Evolutionary conservation across 2,113 vertebrate genomes (phyloP).

Genomic region (Addax nasomaculatus): DNA sequence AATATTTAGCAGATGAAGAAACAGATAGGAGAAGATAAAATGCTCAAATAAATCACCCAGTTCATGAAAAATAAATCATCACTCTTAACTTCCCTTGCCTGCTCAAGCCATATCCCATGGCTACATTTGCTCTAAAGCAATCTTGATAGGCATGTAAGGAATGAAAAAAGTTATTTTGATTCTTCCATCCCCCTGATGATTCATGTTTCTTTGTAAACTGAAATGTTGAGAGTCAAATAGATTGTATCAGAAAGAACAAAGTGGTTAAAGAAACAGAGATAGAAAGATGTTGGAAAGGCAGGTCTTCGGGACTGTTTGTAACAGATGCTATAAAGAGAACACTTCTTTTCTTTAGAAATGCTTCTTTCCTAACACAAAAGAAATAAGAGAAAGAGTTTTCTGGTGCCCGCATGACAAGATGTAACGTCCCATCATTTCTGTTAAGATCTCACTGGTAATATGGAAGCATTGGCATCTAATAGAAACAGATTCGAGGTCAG

Average conservation of each 20-base stretch:
- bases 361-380: conserved; percentile 68
- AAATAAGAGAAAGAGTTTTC: conserved; percentile 60
- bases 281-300: conserved; percentile 74
- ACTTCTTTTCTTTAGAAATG: conserved; percentile 66
- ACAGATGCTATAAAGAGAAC: conserved; percentile 69
- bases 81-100: not conserved
- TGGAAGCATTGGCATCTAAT: conserved; percentile 58
- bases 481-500: conserved; percentile 67
- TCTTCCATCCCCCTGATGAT: conserved; percentile 55
- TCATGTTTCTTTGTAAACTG: conserved; percentile 70
- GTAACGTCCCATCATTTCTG: conserved; percentile 56
- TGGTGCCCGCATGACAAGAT: conserved; percentile 53
- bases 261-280: conserved; percentile 67
- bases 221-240: conserved; percentile 66
- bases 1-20: conserved; percentile 49
- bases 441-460: conserved; percentile 74
- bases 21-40: conserved; percentile 37
- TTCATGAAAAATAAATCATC: conserved; percentile 40
- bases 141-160: conserved; percentile 52
- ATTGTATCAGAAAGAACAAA: conserved; percentile 72
- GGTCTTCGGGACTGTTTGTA: conserved; percentile 63
- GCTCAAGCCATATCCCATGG: not conserved
- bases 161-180: conserved; percentile 61
- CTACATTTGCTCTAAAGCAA: not conserved
- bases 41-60: not conserved